Conservation (phyloP, 1,140 invertebrate genomes). For the Argopecten irradians region DNA sequence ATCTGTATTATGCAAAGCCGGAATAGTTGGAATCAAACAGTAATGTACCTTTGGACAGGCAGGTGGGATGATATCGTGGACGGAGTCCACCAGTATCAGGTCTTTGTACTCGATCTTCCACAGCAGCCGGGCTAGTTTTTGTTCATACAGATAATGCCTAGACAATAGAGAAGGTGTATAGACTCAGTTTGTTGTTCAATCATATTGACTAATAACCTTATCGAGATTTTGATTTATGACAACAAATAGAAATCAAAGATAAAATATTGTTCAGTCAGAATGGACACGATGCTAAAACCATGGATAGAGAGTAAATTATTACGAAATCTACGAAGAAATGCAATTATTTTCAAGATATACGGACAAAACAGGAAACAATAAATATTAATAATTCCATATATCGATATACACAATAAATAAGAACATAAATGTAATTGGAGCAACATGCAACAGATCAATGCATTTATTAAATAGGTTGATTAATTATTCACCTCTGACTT, state of each 20-base stretch:
- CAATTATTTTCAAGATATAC: neutral
- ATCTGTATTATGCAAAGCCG: neutral
- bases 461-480: neutral
- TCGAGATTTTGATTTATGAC: too few relatives aligned
- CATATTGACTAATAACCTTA: too few relatives aligned
- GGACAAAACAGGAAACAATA: neutral
- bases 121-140: conserved; percentile 95
- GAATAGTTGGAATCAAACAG: neutral
- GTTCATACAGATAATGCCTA: conserved; percentile 97
- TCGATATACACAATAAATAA: neutral
- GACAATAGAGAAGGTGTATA: conserved; percentile 36
- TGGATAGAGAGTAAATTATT: neutral
- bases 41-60: conserved; percentile 55
- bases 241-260: too few relatives aligned
- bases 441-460: neutral
- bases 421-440: neutral
- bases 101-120: conserved; percentile 95
- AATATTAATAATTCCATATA: neutral
- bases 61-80: conserved; percentile 59
- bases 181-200: too few relatives aligned
- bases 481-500: neutral
- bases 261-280: too few relatives aligned
- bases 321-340: neutral
- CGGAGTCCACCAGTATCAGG: conserved; percentile 68
- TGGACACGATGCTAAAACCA: too few relatives aligned